Conservation (phyloP, 2,888 invertebrate species). For the Sarcophaga caerulescens region DNA sequence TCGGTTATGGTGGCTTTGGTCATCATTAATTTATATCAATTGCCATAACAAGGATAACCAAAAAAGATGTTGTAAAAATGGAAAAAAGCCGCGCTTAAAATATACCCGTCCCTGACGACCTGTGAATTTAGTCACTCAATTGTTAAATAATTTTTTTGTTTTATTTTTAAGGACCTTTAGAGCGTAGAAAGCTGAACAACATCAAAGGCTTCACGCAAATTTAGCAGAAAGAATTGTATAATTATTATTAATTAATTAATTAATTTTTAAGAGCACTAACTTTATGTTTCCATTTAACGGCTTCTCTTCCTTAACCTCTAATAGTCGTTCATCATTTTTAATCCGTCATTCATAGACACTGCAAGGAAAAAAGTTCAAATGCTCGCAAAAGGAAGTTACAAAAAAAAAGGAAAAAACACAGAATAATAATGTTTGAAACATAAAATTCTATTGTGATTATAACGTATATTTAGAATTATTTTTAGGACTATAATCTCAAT, state of each 20-base stretch:
- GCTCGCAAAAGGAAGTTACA: background rate
- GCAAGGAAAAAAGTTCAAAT: background rate
- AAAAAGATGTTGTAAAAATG: background rate
- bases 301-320: background rate
- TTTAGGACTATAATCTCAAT: background rate
- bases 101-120: slow-evolving; percentile 44
- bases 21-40: slow-evolving; percentile 59
- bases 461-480: background rate
- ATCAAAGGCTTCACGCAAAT: background rate
- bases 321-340: background rate
- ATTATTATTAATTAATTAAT: background rate
- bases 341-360: background rate
- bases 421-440: background rate
- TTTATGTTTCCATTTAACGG: slow-evolving; percentile 34
- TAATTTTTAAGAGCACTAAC: slow-evolving; percentile 40
- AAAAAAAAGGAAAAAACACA: background rate
- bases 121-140: slow-evolving; percentile 50
- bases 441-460: background rate
- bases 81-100: slow-evolving; percentile 24
- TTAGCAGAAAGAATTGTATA: slow-evolving; percentile 18
- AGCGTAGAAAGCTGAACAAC: background rate
- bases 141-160: slow-evolving; percentile 3
- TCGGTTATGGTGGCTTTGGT: slow-evolving; percentile 66
- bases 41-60: background rate
- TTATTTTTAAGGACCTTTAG: background rate